Base-by-base conservation (phyloP, 2,888 invertebrate genomes). In the Mesorhabditis spiculigera region DNA sequence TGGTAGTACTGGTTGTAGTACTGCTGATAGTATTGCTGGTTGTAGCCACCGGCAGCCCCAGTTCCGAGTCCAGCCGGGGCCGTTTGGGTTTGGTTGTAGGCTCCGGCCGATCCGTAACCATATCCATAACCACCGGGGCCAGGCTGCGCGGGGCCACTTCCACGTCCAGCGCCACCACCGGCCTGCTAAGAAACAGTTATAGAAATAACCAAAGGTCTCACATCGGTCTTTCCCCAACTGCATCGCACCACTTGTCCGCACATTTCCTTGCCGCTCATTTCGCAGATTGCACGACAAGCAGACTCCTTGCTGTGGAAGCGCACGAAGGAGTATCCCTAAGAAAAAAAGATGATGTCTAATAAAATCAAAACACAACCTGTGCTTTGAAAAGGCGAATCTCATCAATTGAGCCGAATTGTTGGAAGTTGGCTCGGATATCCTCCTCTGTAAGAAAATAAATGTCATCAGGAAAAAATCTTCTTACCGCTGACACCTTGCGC, bases 301-400 rank as follows among this genome's bases (percentile, higher is more conserved):
- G 94, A 92, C 88, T 97, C 96, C 89, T 98, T 98, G 85, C 93
- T 93, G 74, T 93, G 92, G 89, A 96, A 98, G 88, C 95, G 94
- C 77, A 77, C 82, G 75, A 82, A 81, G 58, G 82, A 79, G 72
- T 84, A 86, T 68, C 98, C 97, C 89, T 98, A 97, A 88, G 28
- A 28, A 28, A 28, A 96, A 89, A 95, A 95, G 90, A 97, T 97
- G 81, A 95, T 94, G 88, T 96, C 69, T 64, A 28, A n/a, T 16
- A 13, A 58, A 13, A 16, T 63, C 41, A 63, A 63, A 63, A 16
- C n/a, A 28, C 16, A 16, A 67, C 13, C n/a, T 16, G 8, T 8
- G 65, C 67, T 65, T 67, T 70, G 66, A 67, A 67, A 62, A 45
- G 16, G 41, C 71, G 90, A 83, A 98, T 92, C 88, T 98, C 97